Evolutionary conservation across 2,113 vertebrate species (phyloP).

Genomic region (Mormyrus iriodes): DNA sequence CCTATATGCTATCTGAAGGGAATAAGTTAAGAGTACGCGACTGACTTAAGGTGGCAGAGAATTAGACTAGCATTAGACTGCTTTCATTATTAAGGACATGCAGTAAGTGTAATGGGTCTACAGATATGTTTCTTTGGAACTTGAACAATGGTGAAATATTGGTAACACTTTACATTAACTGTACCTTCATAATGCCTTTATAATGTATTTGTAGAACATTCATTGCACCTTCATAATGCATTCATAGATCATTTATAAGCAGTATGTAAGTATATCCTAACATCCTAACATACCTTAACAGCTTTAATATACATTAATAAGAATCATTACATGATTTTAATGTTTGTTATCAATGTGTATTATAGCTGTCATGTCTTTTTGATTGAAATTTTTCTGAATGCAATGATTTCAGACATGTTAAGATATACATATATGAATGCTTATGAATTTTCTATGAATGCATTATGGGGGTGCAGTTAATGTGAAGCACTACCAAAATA

Average conservation of each 20-base stretch:
- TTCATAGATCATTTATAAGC: too few relatives aligned
- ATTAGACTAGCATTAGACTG: neutral
- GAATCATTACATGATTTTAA: too few relatives aligned
- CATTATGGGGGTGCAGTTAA: neutral
- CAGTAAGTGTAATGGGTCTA: neutral
- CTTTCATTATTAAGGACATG: neutral
- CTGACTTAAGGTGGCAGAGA: neutral
- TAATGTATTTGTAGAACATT: too few relatives aligned
- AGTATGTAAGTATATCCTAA: too few relatives aligned
- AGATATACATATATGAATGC: neutral
- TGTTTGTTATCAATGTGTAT: too few relatives aligned
- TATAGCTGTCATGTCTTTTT: neutral
- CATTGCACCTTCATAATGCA: too few relatives aligned
- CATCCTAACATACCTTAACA: too few relatives aligned
- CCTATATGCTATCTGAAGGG: neutral
- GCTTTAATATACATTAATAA: too few relatives aligned
- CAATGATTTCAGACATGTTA: neutral
- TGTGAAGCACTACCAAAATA: neutral
- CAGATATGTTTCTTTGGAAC: neutral
- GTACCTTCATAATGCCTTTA: neutral
- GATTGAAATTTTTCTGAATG: neutral
- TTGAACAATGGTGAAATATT: neutral
- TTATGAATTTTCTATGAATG: neutral
- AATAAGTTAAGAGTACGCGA: neutral
- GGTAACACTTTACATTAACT: neutral